A percentile compares a stretch with the other conserved stretches of the same genome.
phyloP scores from a whole-genome alignment of 2,888 invertebrate genomes.

The Phrixothrix hirtus region DNA sequence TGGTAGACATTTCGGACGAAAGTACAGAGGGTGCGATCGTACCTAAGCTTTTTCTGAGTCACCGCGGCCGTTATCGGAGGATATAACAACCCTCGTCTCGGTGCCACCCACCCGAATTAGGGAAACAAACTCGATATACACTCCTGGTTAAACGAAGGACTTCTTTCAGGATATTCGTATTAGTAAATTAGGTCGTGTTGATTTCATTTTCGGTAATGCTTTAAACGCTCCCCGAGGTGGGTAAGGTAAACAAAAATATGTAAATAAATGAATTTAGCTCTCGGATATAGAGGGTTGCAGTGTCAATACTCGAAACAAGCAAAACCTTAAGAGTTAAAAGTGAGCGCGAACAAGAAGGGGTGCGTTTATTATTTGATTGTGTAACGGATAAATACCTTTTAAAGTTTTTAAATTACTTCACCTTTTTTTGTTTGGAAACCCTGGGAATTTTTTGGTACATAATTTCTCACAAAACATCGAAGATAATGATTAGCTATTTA shows the following conservation, averaged over 20 bases:
- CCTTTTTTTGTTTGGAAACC: too few relatives aligned
- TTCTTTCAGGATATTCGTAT: constrained; percentile 10
- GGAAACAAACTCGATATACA: constrained; percentile 21
- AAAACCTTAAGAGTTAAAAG: too few relatives aligned
- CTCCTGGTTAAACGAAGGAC: constrained; percentile 1
- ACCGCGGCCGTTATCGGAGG: constrained; percentile 16
- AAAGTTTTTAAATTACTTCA: too few relatives aligned
- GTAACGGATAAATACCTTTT: too few relatives aligned
- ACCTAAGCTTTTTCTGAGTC: constrained; percentile 21
- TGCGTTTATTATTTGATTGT: too few relatives aligned
- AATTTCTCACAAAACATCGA: too few relatives aligned
- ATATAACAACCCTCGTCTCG: constrained; percentile 19
- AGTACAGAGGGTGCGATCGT: constrained; percentile 12
- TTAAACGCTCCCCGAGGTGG: constrained; percentile 6
- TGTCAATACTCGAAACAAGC: not conserved
- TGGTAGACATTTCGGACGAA: not conserved
- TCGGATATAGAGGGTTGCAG: not conserved
- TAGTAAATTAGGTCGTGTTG: constrained; percentile 12
- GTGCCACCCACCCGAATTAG: constrained; percentile 17
- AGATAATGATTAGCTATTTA: too few relatives aligned
- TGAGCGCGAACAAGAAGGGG: too few relatives aligned
- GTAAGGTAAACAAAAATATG: constrained; percentile 12
- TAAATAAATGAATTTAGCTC: constrained; percentile 5
- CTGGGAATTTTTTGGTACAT: too few relatives aligned
- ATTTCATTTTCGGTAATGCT: constrained; percentile 7